Evolutionary conservation across 2,113 vertebrate species (phyloP).

Genomic region (Oncorhynchus clarkii): DNA sequence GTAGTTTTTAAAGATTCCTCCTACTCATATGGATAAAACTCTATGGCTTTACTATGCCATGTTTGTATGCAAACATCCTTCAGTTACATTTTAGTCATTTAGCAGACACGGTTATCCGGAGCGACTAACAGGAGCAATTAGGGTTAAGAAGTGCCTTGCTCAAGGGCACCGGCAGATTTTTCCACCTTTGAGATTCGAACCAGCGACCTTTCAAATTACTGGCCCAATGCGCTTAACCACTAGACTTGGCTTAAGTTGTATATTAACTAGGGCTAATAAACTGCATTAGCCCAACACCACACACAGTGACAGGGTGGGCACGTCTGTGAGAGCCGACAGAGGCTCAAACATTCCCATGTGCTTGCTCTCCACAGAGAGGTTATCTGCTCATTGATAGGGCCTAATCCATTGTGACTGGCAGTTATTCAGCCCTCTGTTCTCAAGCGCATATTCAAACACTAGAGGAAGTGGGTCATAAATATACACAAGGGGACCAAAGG

Average conservation of each 20-base stretch:
- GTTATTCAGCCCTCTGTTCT: slow-evolving; percentile 53
- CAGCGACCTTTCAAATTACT: too few relatives aligned
- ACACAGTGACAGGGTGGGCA: slow-evolving; percentile 52
- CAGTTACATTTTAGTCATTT: neutral
- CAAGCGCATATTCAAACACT: slow-evolving; percentile 66
- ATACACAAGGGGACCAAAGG: slow-evolving; percentile 37
- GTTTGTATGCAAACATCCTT: neutral
- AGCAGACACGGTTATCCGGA: too few relatives aligned
- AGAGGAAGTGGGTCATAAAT: slow-evolving; percentile 65
- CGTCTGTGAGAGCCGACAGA: slow-evolving; percentile 52
- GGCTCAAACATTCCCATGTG: slow-evolving; percentile 57
- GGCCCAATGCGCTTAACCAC: too few relatives aligned
- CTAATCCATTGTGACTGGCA: slow-evolving; percentile 67
- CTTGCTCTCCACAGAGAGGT: slow-evolving; percentile 70
- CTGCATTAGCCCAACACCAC: neutral
- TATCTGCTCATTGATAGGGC: slow-evolving; percentile 66
- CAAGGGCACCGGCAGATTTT: too few relatives aligned
- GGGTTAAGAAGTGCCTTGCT: too few relatives aligned
- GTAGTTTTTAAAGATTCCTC: neutral
- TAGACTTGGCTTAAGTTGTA: too few relatives aligned
- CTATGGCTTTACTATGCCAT: too few relatives aligned
- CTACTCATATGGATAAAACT: neutral
- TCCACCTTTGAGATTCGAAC: too few relatives aligned
- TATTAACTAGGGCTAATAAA: neutral
- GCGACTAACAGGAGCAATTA: too few relatives aligned